A percentile compares a stretch with the other conserved stretches of the same genome.
phyloP scores from a whole-genome alignment of 92 coral and sea anemone species.

The Desmophyllum pertusum region DNA sequence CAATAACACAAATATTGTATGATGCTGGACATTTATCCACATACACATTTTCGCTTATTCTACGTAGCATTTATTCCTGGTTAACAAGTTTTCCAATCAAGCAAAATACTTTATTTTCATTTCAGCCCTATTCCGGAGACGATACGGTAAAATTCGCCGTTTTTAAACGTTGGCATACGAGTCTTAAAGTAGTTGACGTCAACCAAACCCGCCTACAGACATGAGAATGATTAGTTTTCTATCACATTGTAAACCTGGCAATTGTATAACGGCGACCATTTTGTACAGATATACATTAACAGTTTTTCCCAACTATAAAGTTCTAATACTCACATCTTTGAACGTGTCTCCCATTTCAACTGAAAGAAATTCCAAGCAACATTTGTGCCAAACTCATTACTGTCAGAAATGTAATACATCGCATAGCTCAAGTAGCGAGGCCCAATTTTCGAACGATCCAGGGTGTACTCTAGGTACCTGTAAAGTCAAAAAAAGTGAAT shows the following conservation, averaged over 20 bases:
- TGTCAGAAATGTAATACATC: constrained; percentile 43
- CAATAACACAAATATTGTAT: not conserved
- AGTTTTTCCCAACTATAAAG: not conserved
- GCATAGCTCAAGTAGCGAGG: constrained; percentile 13
- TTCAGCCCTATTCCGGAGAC: no score
- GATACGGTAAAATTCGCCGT: no score
- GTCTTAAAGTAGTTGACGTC: no score
- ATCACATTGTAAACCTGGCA: no score
- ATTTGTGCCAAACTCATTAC: constrained; percentile 50
- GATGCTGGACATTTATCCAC: not conserved
- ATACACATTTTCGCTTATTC: no score
- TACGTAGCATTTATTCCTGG: no score
- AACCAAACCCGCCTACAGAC: no score
- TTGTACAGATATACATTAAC: not conserved
- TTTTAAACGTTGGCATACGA: no score
- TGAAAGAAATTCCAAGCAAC: constrained; percentile 55
- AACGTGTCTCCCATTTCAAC: constrained; percentile 41
- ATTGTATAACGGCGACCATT: not conserved
- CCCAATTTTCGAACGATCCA: constrained; percentile 48
- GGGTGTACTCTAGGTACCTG: constrained; percentile 55
- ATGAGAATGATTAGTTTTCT: no score
- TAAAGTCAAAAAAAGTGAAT: not conserved
- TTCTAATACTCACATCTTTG: constrained; percentile 30
- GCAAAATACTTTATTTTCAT: no score
- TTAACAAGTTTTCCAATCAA: no score